These are phyloP conservation scores for Protaetia brevitarsis DNA, from an alignment of 1,140 invertebrate genomes.

Conservation along the genomic window DNA sequence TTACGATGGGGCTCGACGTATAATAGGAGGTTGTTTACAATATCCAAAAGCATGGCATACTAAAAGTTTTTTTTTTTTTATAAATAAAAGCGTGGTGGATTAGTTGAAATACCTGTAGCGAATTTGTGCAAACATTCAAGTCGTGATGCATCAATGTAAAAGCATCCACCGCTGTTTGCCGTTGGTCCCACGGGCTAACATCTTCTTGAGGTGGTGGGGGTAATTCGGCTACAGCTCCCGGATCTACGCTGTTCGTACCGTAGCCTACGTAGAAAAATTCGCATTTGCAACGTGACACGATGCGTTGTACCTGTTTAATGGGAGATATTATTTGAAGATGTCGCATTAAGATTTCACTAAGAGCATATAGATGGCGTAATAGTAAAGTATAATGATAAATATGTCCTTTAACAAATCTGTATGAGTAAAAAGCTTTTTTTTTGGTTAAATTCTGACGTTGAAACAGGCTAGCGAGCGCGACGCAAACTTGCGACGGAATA, in stretches of 20 bases:
- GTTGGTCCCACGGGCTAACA: slow-evolving; percentile 67
- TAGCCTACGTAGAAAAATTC: slow-evolving; percentile 98
- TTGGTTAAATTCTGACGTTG: no score
- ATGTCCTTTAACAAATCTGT: no score
- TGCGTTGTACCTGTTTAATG: slow-evolving; percentile 76
- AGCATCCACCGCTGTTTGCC: slow-evolving; percentile 88
- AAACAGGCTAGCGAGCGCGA: no score
- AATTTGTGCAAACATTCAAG: slow-evolving; percentile 95
- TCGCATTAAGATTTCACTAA: no score
- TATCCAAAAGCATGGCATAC: slow-evolving; percentile 95
- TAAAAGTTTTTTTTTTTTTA: no score
- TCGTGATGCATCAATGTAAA: slow-evolving; percentile 99
- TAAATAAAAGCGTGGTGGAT: no score
- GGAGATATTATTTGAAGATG: no score
- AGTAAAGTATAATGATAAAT: no score
- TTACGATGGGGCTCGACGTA: slow-evolving; percentile 96
- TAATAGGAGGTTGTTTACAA: slow-evolving; percentile 94
- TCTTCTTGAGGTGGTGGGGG: slow-evolving; percentile 67
- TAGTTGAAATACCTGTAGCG: slow-evolving; percentile 63
- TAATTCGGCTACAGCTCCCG: slow-evolving; percentile 61
- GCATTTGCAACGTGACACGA: slow-evolving; percentile 94
- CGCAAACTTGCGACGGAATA: no score
- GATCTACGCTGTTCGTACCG: slow-evolving; percentile 75
- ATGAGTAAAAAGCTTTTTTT: no score
- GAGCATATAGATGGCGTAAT: no score